Evolutionary conservation across 2,113 vertebrate genomes (phyloP), one percentile per base, ranked within the genome.

Genomic region (Actinemys pallida): DNA sequence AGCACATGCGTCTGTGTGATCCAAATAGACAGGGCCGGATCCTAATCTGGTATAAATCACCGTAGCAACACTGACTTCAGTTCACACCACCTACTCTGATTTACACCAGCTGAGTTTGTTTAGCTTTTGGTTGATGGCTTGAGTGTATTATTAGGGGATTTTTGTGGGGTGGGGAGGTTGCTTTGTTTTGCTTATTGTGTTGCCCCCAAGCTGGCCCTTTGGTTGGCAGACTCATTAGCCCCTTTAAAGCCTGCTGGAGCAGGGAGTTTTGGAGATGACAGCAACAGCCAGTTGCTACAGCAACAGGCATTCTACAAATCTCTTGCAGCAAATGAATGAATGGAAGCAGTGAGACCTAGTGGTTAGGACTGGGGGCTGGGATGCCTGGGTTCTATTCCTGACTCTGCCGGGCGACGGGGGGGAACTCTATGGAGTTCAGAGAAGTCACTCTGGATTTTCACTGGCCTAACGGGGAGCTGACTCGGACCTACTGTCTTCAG

Each of bases 51-150:
- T 45, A 35, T 39, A 39, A 16, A 93, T 96, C 6, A 4, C 93
- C 86, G 93, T 96, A 94, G 82, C 93, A 92, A 97, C 95, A n/a
- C 80, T 90, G 95, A 86, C 84, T 96, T 89, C 95, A 96, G 93
- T 91, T 95, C 88, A 90, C 54, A 10, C 94, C 96, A 89, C 96
- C 94, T 49, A 13, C 95, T 91, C 81, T 0, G 94, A 84, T 94
- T 94, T n/a, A 19, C 78, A 50, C 47, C 76, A 69, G 31, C 62
- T n/a, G 62, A n/a, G 35, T 69, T 65, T 69, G 62, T n/a, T 69
- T 35, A n/a, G 27, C 35, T 17, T 69, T 17, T 19, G 4, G 35
- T 69, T n/a, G 35, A 69, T 17, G 62, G 17, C 16, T 69, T 69
- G 8, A n/a, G 17, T 69, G 9, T n/a, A 69, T n/a, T 35, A 69